phyloP scores from a whole-genome alignment of 2,888 invertebrate species.

The Cheilosia vulpina region DNA sequence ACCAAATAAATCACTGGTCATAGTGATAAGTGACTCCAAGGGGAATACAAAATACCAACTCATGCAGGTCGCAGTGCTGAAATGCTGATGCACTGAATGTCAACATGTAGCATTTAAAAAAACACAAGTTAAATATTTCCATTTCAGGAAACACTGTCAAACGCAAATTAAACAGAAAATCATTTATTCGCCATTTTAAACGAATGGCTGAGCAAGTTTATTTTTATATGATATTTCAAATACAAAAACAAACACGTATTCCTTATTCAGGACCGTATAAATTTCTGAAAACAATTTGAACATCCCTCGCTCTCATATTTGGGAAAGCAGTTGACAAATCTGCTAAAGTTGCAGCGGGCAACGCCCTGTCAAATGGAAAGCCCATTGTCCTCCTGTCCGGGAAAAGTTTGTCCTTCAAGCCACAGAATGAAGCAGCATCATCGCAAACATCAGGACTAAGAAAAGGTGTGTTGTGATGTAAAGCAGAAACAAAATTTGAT shows the following conservation, averaged over 20 bases:
- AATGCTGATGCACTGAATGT: too few relatives aligned
- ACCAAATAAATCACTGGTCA: too few relatives aligned
- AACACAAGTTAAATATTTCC: too few relatives aligned
- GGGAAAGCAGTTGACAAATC: slow-evolving; percentile 85
- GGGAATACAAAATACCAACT: too few relatives aligned
- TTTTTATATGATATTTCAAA: too few relatives aligned
- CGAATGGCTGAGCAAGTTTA: too few relatives aligned
- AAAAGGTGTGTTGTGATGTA: not conserved
- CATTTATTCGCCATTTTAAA: too few relatives aligned
- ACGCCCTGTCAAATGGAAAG: slow-evolving; percentile 85
- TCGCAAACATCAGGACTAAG: slow-evolving; percentile 84
- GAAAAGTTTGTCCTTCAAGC: slow-evolving; percentile 87
- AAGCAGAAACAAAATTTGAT: not conserved
- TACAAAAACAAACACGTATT: not conserved
- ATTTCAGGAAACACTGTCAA: too few relatives aligned
- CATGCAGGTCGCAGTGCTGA: too few relatives aligned
- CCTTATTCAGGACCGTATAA: not conserved
- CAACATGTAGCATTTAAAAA: too few relatives aligned
- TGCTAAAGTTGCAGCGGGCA: slow-evolving; percentile 85
- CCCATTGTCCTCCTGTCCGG: slow-evolving; percentile 89
- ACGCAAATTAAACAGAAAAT: too few relatives aligned
- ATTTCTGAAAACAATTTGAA: slow-evolving; percentile 85
- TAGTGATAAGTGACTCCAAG: too few relatives aligned
- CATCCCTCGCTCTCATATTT: slow-evolving; percentile 88
- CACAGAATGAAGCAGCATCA: slow-evolving; percentile 89